These are phyloP conservation scores for Euspilapteryx auroguttella DNA, from an alignment of 2,888 invertebrate species.

Conservation along the genomic window DNA sequence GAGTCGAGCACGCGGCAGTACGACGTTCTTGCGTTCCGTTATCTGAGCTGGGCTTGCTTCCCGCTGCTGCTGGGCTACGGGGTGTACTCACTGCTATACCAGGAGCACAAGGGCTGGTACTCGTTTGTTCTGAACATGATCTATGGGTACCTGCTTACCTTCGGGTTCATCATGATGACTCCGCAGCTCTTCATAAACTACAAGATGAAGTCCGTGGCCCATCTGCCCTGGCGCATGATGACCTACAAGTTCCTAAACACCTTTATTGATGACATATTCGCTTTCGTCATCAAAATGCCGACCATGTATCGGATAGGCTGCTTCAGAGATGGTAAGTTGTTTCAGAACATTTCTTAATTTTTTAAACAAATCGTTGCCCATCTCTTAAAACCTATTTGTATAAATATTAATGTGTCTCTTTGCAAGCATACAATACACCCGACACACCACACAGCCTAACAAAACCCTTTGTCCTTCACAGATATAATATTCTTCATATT, in stretches of 20 bases:
- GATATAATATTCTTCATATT: conserved; percentile 99
- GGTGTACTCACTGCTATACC: conserved; percentile 90
- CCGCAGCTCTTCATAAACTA: conserved; percentile 99
- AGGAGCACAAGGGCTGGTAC: conserved; percentile 99
- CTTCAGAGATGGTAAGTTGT: conserved; percentile 84
- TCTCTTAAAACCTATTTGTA: too few species aligned
- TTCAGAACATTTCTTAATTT: too few species aligned
- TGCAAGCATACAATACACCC: too few species aligned
- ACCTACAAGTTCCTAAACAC: conserved; percentile 99
- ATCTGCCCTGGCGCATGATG: conserved; percentile 99
- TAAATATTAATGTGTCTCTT: too few species aligned
- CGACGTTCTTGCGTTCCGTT: conserved; percentile 94
- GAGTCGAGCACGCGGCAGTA: conserved; percentile 92
- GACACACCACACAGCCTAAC: too few species aligned
- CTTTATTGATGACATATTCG: conserved; percentile 99
- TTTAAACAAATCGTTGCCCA: too few species aligned
- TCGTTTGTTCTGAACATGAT: conserved; percentile 95
- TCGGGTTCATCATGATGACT: conserved; percentile 99
- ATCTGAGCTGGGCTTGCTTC: conserved; percentile 94
- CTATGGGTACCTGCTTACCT: conserved; percentile 96
- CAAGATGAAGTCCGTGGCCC: conserved; percentile 98
- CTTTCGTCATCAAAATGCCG: conserved; percentile 99
- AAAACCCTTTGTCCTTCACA: conserved; percentile 31
- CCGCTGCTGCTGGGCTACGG: conserved; percentile 93
- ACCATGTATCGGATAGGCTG: conserved; percentile 97